These are phyloP conservation scores for Drosophila conformis DNA, from an alignment of 2,888 invertebrate species.

Conservation along the genomic window DNA sequence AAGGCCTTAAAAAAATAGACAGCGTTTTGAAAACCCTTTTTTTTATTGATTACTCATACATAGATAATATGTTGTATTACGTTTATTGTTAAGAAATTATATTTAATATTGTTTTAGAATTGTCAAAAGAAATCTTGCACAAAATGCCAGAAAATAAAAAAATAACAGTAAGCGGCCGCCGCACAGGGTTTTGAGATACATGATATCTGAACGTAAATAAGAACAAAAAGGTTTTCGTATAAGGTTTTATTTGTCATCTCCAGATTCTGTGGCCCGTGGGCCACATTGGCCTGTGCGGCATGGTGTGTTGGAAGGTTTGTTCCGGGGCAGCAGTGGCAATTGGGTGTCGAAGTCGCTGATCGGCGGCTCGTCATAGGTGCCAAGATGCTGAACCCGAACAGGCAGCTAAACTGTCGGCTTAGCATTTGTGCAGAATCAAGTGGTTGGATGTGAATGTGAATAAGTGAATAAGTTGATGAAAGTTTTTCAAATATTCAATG, in stretches of 20 bases:
- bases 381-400: conserved; percentile 56
- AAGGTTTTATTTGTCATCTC: conserved; percentile 22
- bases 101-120: conserved; percentile 18
- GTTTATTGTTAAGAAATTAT: conserved; percentile 40
- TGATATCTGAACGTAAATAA: conserved; percentile 4
- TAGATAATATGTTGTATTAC: conserved; percentile 41
- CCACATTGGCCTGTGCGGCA: conserved; percentile 58
- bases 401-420: conserved; percentile 34
- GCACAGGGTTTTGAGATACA: conserved; percentile 46
- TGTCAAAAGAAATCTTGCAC: conserved; percentile 49
- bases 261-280: conserved; percentile 13
- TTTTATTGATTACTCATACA: conserved; percentile 60
- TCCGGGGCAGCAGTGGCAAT: conserved; percentile 50
- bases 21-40: conserved; percentile 68
- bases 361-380: conserved; percentile 75
- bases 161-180: conserved; percentile 37
- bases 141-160: conserved; percentile 35
- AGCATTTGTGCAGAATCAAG: conserved; percentile 34
- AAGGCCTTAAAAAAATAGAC: neutral
- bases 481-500: conserved; percentile 2
- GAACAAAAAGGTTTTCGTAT: conserved; percentile 58
- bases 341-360: conserved; percentile 34
- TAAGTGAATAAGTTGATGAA: neutral
- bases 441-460: neutral
- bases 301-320: conserved; percentile 40